These are phyloP conservation scores for Motacilla tschutschensis DNA, from an alignment of 2,113 vertebrate genomes.

Conservation along the genomic window DNA sequence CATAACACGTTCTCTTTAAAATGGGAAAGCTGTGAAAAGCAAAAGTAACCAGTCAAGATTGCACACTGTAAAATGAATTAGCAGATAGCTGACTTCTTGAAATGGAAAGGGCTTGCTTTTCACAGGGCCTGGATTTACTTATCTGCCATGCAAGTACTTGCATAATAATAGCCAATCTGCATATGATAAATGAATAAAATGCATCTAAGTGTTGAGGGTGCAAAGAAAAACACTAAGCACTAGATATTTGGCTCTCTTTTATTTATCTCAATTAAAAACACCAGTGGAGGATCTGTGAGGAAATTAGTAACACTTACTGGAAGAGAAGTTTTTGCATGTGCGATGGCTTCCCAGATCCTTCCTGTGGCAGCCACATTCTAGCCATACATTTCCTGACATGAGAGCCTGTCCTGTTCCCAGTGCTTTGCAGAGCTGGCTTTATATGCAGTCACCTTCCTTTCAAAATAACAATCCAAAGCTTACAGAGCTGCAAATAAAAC, in stretches of 20 bases:
- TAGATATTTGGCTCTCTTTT: not conserved
- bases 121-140: not conserved
- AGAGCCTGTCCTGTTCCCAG: not conserved
- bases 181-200: conserved; percentile 20
- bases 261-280: not conserved
- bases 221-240: not conserved
- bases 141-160: not conserved
- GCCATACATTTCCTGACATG: not conserved
- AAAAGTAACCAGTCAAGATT: not conserved
- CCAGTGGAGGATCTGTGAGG: not conserved
- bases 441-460: not conserved
- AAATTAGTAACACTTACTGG: not conserved
- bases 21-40: not conserved
- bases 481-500: conserved; percentile 25
- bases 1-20: not conserved
- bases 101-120: not conserved
- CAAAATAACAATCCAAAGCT: not conserved
- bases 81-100: conserved; percentile 3
- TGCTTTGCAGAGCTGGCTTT: not conserved
- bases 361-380: not conserved
- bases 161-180: conserved; percentile 18
- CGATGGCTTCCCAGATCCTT: not conserved
- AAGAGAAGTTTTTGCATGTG: not conserved
- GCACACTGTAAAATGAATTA: not conserved
- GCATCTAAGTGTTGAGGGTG: not conserved